Conservation (phyloP, 2,113 vertebrate genomes). For the Pogona vitticeps region DNA sequence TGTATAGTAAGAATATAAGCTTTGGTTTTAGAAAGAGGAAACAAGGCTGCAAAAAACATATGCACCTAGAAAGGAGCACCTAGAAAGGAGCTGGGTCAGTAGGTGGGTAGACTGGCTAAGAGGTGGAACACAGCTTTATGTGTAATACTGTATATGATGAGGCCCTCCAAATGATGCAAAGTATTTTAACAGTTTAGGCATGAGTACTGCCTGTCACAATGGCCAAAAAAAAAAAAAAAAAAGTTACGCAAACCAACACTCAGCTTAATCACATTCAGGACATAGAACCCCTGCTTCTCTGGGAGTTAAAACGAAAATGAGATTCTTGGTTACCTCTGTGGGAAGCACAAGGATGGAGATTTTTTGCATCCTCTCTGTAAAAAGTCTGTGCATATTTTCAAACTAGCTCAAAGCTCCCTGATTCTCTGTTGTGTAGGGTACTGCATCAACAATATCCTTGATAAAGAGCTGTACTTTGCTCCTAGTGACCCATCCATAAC, state of each 20-base stretch:
- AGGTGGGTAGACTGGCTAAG: not conserved
- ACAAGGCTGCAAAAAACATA: not conserved
- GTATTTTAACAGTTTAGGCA: not conserved
- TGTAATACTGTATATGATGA: not conserved
- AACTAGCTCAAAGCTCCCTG: not conserved
- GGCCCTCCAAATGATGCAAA: not conserved
- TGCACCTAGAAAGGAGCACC: not conserved
- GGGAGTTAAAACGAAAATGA: not conserved
- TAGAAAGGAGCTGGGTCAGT: not conserved
- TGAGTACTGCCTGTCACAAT: not conserved
- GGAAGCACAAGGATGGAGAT: no score
- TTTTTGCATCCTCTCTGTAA: not conserved
- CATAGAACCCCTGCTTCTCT: not conserved
- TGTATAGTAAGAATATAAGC: not conserved
- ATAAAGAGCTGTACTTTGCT: not conserved
- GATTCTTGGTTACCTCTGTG: not conserved
- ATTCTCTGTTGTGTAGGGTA: not conserved
- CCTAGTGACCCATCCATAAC: not conserved
- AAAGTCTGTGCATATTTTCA: not conserved
- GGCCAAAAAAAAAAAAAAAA: not conserved
- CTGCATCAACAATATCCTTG: conserved; percentile 9
- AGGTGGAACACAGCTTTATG: not conserved
- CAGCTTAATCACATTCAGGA: not conserved
- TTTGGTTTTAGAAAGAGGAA: not conserved
- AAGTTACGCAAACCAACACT: not conserved